Evolutionary conservation across 2,113 vertebrate species (phyloP).

Genomic region (Notarius lentiginosus): DNA sequence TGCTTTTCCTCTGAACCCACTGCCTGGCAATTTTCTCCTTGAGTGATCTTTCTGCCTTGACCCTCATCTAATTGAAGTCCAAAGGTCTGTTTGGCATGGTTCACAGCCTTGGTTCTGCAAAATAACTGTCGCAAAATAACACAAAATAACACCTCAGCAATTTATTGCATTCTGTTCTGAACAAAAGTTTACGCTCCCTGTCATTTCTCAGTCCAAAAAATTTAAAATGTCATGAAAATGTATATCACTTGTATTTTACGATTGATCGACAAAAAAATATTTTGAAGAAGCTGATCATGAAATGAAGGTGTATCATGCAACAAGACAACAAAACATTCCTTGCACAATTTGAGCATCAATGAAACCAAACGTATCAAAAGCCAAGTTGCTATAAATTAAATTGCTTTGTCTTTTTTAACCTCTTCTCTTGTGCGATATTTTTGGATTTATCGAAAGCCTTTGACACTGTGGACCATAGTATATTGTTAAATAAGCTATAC

Average conservation of each 20-base stretch:
- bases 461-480: too few relatives aligned
- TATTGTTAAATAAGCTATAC: too few relatives aligned
- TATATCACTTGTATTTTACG: not conserved
- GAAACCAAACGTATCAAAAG: not conserved
- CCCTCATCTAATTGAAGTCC: conserved; percentile 14
- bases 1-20: conserved; percentile 20
- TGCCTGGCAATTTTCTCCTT: conserved; percentile 38
- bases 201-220: not conserved
- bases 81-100: conserved; percentile 36
- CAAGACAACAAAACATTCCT: not conserved
- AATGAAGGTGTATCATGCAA: not conserved
- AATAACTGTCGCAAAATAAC: not conserved
- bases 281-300: not conserved
- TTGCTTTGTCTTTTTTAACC: too few relatives aligned
- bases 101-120: not conserved
- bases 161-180: not conserved
- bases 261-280: not conserved
- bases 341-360: not conserved
- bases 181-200: not conserved
- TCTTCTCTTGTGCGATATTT: too few relatives aligned
- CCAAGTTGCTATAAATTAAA: not conserved
- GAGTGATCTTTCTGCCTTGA: conserved; percentile 19
- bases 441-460: too few relatives aligned
- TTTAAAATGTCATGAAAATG: too few relatives aligned
- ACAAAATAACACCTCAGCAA: not conserved